Evolutionary conservation across 2,797 vertebrate species (phyloP).

Genomic region (Micrastur ruficollis): DNA sequence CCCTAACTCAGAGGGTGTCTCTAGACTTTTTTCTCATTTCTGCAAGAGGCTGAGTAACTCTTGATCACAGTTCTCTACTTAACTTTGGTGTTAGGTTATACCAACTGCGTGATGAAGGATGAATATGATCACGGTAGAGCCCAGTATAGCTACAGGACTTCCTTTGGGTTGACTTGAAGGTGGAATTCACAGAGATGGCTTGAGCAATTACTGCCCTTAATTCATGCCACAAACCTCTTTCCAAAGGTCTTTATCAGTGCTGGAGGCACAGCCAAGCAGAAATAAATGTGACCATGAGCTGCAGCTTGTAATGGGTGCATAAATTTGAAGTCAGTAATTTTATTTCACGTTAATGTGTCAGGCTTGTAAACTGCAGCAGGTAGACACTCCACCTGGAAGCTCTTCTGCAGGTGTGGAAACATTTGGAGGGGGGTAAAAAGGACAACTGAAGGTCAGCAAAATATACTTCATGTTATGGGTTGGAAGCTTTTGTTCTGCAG

Average conservation of each 20-base stretch:
- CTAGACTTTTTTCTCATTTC: neutral
- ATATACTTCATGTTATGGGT: neutral
- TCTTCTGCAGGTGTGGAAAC: neutral
- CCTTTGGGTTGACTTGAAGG: neutral
- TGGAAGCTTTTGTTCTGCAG: neutral
- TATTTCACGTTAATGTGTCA: neutral
- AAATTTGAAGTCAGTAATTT: neutral
- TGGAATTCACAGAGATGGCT: neutral
- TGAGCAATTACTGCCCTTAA: neutral
- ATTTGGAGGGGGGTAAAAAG: neutral
- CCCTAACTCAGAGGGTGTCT: neutral
- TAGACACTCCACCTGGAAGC: neutral
- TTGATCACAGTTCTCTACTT: neutral
- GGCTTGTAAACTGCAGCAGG: neutral
- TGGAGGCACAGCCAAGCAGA: neutral
- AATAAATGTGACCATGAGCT: neutral
- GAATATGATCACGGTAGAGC: neutral
- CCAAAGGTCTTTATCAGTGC: neutral
- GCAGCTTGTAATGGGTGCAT: neutral
- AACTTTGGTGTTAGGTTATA: neutral
- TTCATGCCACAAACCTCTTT: neutral
- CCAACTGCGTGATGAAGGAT: accelerated
- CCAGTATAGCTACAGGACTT: neutral
- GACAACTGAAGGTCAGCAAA: neutral
- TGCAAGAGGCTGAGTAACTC: neutral